Base-by-base conservation (phyloP, 2,797 vertebrate genomes). In the Crocodylus rhombifer region DNA sequence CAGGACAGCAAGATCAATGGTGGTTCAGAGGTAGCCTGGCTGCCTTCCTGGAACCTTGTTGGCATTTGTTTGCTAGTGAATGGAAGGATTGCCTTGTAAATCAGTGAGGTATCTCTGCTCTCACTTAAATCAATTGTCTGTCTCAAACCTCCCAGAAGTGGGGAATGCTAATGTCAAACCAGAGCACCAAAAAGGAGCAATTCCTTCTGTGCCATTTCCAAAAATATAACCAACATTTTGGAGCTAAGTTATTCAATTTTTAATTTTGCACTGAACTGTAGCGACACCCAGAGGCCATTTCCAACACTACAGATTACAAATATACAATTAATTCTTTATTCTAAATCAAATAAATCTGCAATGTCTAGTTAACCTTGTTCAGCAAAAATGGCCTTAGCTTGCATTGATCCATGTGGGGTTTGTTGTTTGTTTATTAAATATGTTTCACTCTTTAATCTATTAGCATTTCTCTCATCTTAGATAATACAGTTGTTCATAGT, bases 131-230 rank as follows among this genome's bases (percentile, higher is more conserved):
- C 64, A 67, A 8, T 30, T 6, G 64, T 30, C n/a, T 1, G 65
- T 18, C 30, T 18, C 65, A 21, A 36, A 6, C 6, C 10, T 21
- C 36, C 82, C 71, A 8, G 28, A 13, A n/a, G 74, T 10, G 25
- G 74, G 55, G 5, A 11, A 2, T 7, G 14, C 15, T 13, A 20
- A 11, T 4, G 5, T 13, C 65, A 33, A 33, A 18, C 17, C 18
- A 3, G n/a, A 67, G 28, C 28, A 4, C 64, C 1, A 8, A 11
- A 6, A 1, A 20, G 18, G n/a, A 10, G n/a, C 1, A 18, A 20
- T 21, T 67, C 30, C 33, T 17, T 20, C 65, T n/a, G 30, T 21
- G 30, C 65, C 65, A 33, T 3, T 5, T 14, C 61, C 9, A 51
- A 51, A 51, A 26, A 25, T 11, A 21, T 12, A 62, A 23, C 60